Conservation (phyloP, 35 echinoderm and acorn worm genomes). For the Chiridota heheva region DNA sequence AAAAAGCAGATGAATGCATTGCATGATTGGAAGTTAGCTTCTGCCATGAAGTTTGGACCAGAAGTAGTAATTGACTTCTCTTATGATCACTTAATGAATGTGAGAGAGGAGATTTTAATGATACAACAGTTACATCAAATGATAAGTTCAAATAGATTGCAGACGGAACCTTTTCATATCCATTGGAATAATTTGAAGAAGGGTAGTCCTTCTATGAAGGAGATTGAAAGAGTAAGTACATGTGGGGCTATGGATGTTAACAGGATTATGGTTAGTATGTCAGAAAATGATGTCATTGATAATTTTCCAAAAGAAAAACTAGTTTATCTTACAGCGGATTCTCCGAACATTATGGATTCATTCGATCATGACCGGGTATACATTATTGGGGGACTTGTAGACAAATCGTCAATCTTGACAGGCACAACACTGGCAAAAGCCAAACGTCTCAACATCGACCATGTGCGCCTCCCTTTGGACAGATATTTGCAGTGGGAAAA, state of each 20-base stretch:
- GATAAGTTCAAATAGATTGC: conserved; percentile 59
- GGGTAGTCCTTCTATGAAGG: conserved; percentile 30
- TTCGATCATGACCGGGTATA: conserved; percentile 78
- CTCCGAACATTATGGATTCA: conserved; percentile 66
- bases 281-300: conserved; percentile 65
- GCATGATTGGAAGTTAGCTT: conserved; percentile 73
- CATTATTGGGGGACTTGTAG: conserved; percentile 73
- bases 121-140: conserved; percentile 63
- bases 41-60: conserved; percentile 92
- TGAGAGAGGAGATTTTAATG: conserved; percentile 47
- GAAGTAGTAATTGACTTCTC: conserved; percentile 80
- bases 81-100: conserved; percentile 73
- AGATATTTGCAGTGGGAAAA: conserved; percentile 67
- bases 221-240: conserved; percentile 46
- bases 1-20: too few species aligned
- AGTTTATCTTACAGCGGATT: conserved; percentile 81
- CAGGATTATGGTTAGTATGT: conserved; percentile 71
- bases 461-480: conserved; percentile 80
- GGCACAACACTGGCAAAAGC: conserved; percentile 70
- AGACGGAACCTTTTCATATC: conserved; percentile 74
- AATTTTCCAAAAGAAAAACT: conserved; percentile 73
- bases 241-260: conserved; percentile 22
- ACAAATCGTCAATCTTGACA: conserved; percentile 33
- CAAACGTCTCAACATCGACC: conserved; percentile 54
- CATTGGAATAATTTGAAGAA: conserved; percentile 66